phyloP scores from a whole-genome alignment of 2,888 invertebrate genomes.

The Drosophila suboccidentalis region DNA sequence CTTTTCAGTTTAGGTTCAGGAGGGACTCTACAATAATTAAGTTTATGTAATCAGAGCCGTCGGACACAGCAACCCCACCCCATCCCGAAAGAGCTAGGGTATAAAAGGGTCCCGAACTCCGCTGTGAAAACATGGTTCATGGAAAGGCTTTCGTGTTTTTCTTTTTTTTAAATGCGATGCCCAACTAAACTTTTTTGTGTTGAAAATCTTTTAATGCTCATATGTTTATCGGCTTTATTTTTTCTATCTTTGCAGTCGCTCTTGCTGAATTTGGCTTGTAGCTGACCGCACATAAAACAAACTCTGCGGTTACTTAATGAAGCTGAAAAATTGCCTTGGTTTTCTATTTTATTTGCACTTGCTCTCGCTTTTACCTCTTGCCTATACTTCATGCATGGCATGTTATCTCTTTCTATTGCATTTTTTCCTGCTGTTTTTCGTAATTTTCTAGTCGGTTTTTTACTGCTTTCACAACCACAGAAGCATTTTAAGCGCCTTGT shows the following conservation, averaged over 20 bases:
- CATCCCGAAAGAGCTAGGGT: too few relatives aligned
- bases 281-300: slow-evolving; percentile 72
- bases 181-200: slow-evolving; percentile 33
- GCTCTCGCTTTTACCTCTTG: slow-evolving; percentile 24
- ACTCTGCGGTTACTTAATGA: slow-evolving; percentile 79
- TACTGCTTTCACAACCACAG: slow-evolving; percentile 41
- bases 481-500: slow-evolving; percentile 61
- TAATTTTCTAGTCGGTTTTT: slow-evolving; percentile 21
- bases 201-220: slow-evolving; percentile 49
- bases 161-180: too few relatives aligned
- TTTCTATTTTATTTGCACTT: slow-evolving; percentile 70
- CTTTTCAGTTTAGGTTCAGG: too few relatives aligned
- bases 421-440: slow-evolving; percentile 40
- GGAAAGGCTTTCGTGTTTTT: too few relatives aligned
- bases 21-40: too few relatives aligned
- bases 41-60: too few relatives aligned
- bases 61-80: too few relatives aligned
- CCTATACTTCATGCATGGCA: slow-evolving; percentile 1
- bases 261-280: slow-evolving; percentile 40
- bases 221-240: slow-evolving; percentile 52
- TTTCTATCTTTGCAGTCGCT: slow-evolving; percentile 29
- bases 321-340: slow-evolving; percentile 76
- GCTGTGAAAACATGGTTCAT: too few relatives aligned
- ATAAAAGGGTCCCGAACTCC: too few relatives aligned
- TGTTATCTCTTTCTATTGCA: slow-evolving; percentile 43